phyloP scores from a whole-genome alignment of 2,888 invertebrate species.

The Taenaris catops region DNA sequence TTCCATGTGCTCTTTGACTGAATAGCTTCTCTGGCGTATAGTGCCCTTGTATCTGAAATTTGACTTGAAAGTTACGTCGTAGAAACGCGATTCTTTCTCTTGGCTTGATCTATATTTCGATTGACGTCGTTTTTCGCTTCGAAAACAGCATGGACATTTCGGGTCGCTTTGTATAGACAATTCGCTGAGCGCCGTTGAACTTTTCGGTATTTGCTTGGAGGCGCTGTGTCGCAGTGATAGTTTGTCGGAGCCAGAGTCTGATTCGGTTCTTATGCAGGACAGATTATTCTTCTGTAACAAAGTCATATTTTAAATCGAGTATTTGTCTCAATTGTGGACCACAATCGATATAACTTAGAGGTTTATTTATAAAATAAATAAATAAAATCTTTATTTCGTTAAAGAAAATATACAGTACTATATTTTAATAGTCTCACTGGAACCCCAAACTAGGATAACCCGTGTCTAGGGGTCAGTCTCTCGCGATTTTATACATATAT shows the following conservation, averaged over 20 bases:
- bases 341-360: too few relatives aligned
- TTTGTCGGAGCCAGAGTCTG: conserved; percentile 69
- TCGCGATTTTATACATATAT: too few relatives aligned
- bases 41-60: conserved; percentile 66
- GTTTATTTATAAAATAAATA: too few relatives aligned
- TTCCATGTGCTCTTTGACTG: conserved; percentile 74
- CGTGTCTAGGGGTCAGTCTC: too few relatives aligned
- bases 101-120: conserved; percentile 41
- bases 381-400: too few relatives aligned
- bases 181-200: conserved; percentile 52
- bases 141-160: conserved; percentile 67
- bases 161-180: conserved; percentile 53
- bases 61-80: conserved; percentile 65
- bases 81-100: conserved; percentile 54
- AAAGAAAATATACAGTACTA: too few relatives aligned
- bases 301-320: background rate
- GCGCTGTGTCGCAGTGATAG: conserved; percentile 58
- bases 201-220: conserved; percentile 56
- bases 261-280: conserved; percentile 69
- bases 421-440: too few relatives aligned
- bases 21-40: conserved; percentile 66
- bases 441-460: too few relatives aligned
- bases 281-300: conserved; percentile 66
- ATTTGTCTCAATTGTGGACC: too few relatives aligned
- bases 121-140: conserved; percentile 48